These are phyloP conservation scores for Hirtodrosophila histrioides DNA, from an alignment of 2,888 invertebrate species.

Conservation along the genomic window DNA sequence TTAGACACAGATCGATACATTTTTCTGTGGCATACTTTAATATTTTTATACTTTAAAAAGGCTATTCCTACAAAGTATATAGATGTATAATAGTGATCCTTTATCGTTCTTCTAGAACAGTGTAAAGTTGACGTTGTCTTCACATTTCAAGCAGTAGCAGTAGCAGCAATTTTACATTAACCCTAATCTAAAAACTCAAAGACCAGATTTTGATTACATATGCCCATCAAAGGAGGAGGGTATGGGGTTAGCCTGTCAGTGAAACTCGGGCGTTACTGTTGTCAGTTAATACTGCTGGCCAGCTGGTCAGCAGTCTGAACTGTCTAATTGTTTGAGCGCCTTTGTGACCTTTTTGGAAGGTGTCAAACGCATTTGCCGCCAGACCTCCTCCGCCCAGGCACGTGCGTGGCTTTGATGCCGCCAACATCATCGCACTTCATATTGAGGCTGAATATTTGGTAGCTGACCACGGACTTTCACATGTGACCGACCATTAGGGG, in stretches of 20 bases:
- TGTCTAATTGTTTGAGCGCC: constrained; percentile 62
- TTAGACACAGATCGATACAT: too few relatives aligned
- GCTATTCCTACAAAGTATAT: too few relatives aligned
- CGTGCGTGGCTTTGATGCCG: constrained; percentile 57
- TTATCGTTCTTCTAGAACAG: too few relatives aligned
- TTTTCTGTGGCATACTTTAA: too few relatives aligned
- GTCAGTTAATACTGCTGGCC: constrained; percentile 39
- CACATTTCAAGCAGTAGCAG: constrained; percentile 1
- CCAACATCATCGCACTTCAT: constrained; percentile 22
- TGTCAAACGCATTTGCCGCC: constrained; percentile 74
- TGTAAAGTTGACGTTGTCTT: too few relatives aligned
- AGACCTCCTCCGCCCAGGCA: constrained; percentile 44
- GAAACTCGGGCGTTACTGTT: constrained; percentile 28
- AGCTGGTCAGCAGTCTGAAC: constrained; percentile 57
- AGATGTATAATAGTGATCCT: too few relatives aligned
- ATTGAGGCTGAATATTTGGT: constrained; percentile 45
- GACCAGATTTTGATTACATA: constrained; percentile 19
- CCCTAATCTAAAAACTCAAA: not conserved
- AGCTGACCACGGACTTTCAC: constrained; percentile 51
- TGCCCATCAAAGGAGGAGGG: not conserved
- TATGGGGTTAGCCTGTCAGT: constrained; percentile 14
- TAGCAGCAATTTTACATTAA: constrained; percentile 4
- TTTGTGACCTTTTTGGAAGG: constrained; percentile 66
- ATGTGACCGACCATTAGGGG: constrained; percentile 54
- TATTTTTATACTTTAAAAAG: too few relatives aligned